phyloP scores from a whole-genome alignment of 2,888 invertebrate genomes.

The Epinotia ramella region DNA sequence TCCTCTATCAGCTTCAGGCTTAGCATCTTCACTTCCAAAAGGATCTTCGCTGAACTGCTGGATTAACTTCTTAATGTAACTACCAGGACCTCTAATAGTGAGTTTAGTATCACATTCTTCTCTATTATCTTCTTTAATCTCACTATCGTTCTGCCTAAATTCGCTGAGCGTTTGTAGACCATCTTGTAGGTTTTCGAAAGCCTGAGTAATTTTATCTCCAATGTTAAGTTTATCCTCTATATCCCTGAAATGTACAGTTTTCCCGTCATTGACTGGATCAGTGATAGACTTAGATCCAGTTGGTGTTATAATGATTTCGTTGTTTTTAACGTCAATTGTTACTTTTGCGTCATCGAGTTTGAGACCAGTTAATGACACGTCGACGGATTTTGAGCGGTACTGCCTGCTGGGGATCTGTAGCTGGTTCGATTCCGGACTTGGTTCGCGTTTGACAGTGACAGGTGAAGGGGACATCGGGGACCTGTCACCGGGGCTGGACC shows the following conservation, averaged over 20 bases:
- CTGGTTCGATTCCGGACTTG: slow-evolving; percentile 66
- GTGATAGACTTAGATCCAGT: slow-evolving; percentile 66
- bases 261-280: slow-evolving; percentile 52
- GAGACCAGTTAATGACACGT: slow-evolving; percentile 75
- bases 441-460: slow-evolving; percentile 69
- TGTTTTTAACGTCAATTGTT: slow-evolving; percentile 75
- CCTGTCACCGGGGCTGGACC: slow-evolving; percentile 78
- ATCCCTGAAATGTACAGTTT: slow-evolving; percentile 63
- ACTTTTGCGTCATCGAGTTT: slow-evolving; percentile 74
- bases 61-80: slow-evolving; percentile 79
- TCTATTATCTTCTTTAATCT: slow-evolving; percentile 54
- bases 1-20: slow-evolving; percentile 72
- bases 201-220: slow-evolving; percentile 70
- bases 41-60: slow-evolving; percentile 82
- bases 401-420: slow-evolving; percentile 74
- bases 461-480: slow-evolving; percentile 77
- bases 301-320: slow-evolving; percentile 77
- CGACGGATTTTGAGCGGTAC: slow-evolving; percentile 84
- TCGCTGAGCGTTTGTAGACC: slow-evolving; percentile 70
- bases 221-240: slow-evolving; percentile 72
- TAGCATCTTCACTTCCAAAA: slow-evolving; percentile 72
- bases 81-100: slow-evolving; percentile 77
- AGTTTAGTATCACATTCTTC: slow-evolving; percentile 67
- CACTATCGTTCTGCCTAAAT: slow-evolving; percentile 57
- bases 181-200: slow-evolving; percentile 75